Conservation (phyloP, 1,140 invertebrate species). For the Zaprionus capensis region DNA sequence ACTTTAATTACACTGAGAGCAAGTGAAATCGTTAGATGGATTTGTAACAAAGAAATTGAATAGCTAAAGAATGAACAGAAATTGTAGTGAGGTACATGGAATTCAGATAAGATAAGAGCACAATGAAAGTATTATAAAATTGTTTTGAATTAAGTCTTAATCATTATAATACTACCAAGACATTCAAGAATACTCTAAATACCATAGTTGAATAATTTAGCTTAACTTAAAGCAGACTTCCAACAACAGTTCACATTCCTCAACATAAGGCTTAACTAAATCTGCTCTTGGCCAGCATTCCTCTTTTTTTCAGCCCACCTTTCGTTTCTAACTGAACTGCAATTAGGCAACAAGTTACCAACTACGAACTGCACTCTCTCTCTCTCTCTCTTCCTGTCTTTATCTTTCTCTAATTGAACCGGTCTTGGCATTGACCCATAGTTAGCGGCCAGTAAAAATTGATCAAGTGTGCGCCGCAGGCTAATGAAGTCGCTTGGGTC, state of each 20-base stretch:
- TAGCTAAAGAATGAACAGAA: background rate
- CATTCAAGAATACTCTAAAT: fast-evolving
- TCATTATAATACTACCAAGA: too few species aligned
- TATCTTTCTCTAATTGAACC: background rate
- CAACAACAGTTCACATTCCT: background rate
- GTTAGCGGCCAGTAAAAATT: conserved; percentile 10
- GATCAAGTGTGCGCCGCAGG: conserved; percentile 19
- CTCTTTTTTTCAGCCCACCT: background rate
- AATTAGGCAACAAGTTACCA: conserved; percentile 4
- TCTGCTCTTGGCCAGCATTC: background rate
- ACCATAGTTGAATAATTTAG: too few species aligned
- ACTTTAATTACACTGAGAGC: conserved; percentile 1
- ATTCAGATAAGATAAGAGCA: too few species aligned
- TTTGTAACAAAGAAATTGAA: too few species aligned
- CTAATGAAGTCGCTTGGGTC: conserved; percentile 68
- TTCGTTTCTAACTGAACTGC: background rate
- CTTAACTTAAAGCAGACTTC: background rate
- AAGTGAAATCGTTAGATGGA: background rate
- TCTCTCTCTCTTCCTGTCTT: background rate
- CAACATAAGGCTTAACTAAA: background rate
- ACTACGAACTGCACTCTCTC: background rate
- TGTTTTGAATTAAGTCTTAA: too few species aligned
- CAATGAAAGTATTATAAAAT: too few species aligned
- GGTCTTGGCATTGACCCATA: conserved; percentile 11
- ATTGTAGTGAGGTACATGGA: too few species aligned